These are phyloP conservation scores for Glyphotaelius pellucidus DNA, from an alignment of 2,888 invertebrate species.

Conservation along the genomic window DNA sequence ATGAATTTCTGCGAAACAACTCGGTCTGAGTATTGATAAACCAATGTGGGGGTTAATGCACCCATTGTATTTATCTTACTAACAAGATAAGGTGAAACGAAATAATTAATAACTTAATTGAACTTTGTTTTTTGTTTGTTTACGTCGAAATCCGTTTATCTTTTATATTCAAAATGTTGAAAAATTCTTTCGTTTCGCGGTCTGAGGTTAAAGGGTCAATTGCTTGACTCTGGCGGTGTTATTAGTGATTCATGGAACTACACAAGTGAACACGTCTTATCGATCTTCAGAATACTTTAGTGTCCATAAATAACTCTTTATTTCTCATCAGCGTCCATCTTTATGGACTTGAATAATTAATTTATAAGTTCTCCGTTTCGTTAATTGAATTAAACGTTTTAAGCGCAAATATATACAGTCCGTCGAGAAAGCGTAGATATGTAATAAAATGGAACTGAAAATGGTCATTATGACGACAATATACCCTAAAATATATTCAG, in stretches of 20 bases:
- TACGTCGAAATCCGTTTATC: not conserved
- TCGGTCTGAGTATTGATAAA: too few relatives aligned
- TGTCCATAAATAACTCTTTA: not conserved
- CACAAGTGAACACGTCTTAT: not conserved
- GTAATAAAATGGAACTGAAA: too few relatives aligned
- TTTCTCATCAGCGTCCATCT: not conserved
- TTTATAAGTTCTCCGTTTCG: not conserved
- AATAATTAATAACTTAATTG: not conserved
- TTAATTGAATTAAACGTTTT: not conserved
- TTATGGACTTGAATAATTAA: not conserved
- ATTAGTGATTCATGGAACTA: not conserved
- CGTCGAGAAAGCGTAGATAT: too few relatives aligned
- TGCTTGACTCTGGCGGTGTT: not conserved
- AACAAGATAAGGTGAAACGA: not conserved
- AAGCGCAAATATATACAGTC: not conserved
- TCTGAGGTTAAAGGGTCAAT: slow-evolving; percentile 16
- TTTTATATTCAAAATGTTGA: not conserved
- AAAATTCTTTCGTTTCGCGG: not conserved
- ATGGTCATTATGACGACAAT: too few relatives aligned
- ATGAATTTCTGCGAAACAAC: too few relatives aligned
- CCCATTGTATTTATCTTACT: not conserved
- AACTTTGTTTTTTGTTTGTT: not conserved
- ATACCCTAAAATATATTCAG: too few relatives aligned
- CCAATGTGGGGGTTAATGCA: too few relatives aligned
- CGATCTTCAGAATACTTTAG: slow-evolving; percentile 3